These are phyloP conservation scores for Carcharodon carcharias DNA, from an alignment of 2,797 vertebrate species.

Conservation along the genomic window DNA sequence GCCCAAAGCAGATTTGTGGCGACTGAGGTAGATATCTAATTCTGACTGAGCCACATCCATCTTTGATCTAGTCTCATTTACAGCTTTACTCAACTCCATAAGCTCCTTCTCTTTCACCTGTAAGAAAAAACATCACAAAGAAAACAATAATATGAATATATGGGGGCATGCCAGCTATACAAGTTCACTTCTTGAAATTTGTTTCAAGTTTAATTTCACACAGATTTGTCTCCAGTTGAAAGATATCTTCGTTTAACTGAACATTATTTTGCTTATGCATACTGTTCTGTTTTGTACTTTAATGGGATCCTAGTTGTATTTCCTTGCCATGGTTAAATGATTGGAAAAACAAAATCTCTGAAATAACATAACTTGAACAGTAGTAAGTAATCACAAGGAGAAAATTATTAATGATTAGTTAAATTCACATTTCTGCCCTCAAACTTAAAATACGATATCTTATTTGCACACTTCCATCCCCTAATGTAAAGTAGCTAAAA, in stretches of 20 bases:
- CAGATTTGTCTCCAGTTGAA: not conserved
- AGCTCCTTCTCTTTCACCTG: constrained; percentile 80
- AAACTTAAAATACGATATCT: not conserved
- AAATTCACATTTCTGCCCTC: not conserved
- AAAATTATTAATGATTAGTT: not conserved
- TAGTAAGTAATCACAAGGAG: too few species aligned
- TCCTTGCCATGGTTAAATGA: not conserved
- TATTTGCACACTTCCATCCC: not conserved
- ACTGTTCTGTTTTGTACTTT: not conserved
- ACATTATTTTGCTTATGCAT: not conserved
- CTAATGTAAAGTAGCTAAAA: not conserved
- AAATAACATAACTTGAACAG: not conserved
- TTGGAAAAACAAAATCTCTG: not conserved
- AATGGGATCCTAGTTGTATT: not conserved
- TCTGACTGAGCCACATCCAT: constrained; percentile 85
- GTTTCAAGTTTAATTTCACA: not conserved
- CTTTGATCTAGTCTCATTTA: constrained; percentile 78
- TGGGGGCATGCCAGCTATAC: not conserved
- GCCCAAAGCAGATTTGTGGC: constrained; percentile 74
- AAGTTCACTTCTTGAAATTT: not conserved
- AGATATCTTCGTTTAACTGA: not conserved
- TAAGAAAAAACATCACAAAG: not conserved
- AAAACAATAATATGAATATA: not conserved
- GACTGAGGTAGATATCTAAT: constrained; percentile 84
- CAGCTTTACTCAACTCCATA: constrained; percentile 77